Percentiles rank a stretch among this genome's conserved stretches.
phyloP scores from a whole-genome alignment of 1,140 invertebrate genomes.

The Eulimnadia texana region DNA sequence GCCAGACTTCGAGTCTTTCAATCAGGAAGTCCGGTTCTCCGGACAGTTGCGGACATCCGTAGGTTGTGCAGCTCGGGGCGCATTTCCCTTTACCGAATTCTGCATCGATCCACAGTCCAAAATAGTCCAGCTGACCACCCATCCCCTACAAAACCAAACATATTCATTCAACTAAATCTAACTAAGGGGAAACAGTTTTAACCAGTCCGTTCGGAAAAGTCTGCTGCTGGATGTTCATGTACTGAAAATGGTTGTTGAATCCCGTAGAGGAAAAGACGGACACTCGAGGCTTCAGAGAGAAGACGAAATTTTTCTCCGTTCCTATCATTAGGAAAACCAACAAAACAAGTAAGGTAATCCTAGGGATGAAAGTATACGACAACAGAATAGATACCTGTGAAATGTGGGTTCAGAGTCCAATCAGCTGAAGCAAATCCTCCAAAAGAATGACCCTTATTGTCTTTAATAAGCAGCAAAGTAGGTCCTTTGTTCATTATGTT shows the following conservation, averaged over 20 bases:
- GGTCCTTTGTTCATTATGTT: slow-evolving; percentile 55
- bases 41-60: slow-evolving; percentile 61
- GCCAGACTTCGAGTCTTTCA: slow-evolving; percentile 74
- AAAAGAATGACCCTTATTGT: slow-evolving; percentile 67
- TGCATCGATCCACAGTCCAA: slow-evolving; percentile 68
- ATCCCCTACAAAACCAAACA: slow-evolving; percentile 47
- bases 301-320: slow-evolving; percentile 59
- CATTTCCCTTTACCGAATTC: slow-evolving; percentile 64
- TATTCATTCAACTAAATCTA: not conserved
- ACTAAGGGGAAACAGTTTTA: not conserved
- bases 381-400: slow-evolving; percentile 37
- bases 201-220: slow-evolving; percentile 84
- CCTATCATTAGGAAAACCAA: slow-evolving; percentile 28
- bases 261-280: slow-evolving; percentile 55
- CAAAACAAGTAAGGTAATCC: not conserved
- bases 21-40: slow-evolving; percentile 58
- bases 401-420: slow-evolving; percentile 56
- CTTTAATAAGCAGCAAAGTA: slow-evolving; percentile 59
- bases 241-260: slow-evolving; percentile 80
- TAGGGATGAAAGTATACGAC: not conserved
- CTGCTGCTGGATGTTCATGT: slow-evolving; percentile 74
- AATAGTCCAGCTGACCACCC: slow-evolving; percentile 77
- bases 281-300: slow-evolving; percentile 64
- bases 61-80: slow-evolving; percentile 69
- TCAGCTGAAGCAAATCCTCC: slow-evolving; percentile 65